phyloP scores from a whole-genome alignment of 2,888 invertebrate genomes.

The Archips crataeganus region DNA sequence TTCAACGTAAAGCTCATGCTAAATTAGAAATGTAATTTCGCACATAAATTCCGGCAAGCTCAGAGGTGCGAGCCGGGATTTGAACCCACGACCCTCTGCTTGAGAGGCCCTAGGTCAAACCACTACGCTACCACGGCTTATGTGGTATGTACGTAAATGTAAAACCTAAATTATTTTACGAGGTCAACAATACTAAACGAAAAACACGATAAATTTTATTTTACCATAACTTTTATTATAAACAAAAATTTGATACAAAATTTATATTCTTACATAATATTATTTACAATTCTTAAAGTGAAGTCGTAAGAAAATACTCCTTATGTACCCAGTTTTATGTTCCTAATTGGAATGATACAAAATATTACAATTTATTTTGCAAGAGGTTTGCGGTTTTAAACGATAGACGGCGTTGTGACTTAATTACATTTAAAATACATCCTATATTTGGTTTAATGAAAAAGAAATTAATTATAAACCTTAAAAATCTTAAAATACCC shows the following conservation, averaged over 20 bases:
- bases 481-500: neutral
- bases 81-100: too few species aligned
- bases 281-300: conserved; percentile 69
- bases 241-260: conserved; percentile 75
- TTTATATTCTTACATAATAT: conserved; percentile 57
- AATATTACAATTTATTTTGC: neutral
- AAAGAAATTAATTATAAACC: neutral
- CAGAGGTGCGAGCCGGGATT: too few species aligned
- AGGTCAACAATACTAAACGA: neutral
- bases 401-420: conserved; percentile 23
- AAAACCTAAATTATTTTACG: too few species aligned
- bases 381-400: neutral
- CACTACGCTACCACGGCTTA: too few species aligned
- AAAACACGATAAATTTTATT: conserved; percentile 47
- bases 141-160: too few species aligned
- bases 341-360: conserved; percentile 55
- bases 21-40: too few species aligned
- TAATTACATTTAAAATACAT: conserved; percentile 2
- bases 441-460: conserved; percentile 5
- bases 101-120: too few species aligned
- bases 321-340: conserved; percentile 56
- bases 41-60: too few species aligned
- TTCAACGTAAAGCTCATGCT: too few species aligned
- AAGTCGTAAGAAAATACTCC: conserved; percentile 63
- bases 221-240: conserved; percentile 64